Percentiles rank a stretch among this genome's conserved stretches.
Evolutionary conservation across 1,140 invertebrate genomes (phyloP).

Genomic region (Drosophila truncata): DNA sequence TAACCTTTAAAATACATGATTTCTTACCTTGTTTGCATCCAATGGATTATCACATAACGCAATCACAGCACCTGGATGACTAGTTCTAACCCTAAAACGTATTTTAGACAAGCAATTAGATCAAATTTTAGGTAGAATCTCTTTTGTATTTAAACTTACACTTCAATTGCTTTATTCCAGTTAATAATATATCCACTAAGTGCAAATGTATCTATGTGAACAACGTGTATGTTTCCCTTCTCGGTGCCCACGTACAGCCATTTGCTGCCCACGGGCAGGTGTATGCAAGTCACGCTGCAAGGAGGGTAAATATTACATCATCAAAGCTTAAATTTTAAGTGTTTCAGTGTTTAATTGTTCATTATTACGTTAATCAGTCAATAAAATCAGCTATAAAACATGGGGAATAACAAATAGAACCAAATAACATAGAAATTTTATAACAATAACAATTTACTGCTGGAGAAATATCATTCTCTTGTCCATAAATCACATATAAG

Average conservation of each 20-base stretch:
- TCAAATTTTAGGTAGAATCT: background rate
- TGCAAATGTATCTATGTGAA: slow-evolving; percentile 97
- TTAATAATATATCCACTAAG: slow-evolving; percentile 99
- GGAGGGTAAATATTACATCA: slow-evolving; percentile 22
- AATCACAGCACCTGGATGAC: slow-evolving; percentile 97
- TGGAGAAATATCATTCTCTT: too few species aligned
- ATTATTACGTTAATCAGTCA: too few species aligned
- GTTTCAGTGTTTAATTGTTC: too few species aligned
- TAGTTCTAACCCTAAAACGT: slow-evolving; percentile 92
- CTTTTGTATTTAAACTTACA: slow-evolving; percentile 91
- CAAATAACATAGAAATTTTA: too few species aligned
- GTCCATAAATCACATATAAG: too few species aligned
- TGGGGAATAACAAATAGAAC: too few species aligned
- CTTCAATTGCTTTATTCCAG: slow-evolving; percentile 99
- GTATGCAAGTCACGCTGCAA: slow-evolving; percentile 95
- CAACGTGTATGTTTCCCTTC: slow-evolving; percentile 98
- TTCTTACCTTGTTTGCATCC: slow-evolving; percentile 95
- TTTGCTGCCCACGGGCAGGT: slow-evolving; percentile 98
- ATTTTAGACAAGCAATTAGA: too few species aligned
- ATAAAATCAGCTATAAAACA: too few species aligned
- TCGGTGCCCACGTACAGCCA: slow-evolving; percentile 99
- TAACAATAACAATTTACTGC: too few species aligned
- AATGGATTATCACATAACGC: slow-evolving; percentile 98
- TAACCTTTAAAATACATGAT: background rate
- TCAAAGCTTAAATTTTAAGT: background rate